These are phyloP conservation scores for Brotula barbata DNA, from an alignment of 2,797 vertebrate species.

Conservation along the genomic window DNA sequence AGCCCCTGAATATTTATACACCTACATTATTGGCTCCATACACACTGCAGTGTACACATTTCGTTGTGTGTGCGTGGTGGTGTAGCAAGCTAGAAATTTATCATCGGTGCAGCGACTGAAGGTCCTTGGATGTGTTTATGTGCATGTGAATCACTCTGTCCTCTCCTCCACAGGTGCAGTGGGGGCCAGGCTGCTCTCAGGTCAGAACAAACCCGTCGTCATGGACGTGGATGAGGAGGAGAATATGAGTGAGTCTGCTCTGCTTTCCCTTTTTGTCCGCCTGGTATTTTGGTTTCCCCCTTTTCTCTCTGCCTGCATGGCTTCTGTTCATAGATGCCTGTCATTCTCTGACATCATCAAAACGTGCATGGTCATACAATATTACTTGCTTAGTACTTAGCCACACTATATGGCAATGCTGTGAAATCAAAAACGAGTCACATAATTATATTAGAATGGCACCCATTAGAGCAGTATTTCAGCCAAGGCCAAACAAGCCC, in stretches of 20 bases:
- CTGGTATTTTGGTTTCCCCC: constrained; percentile 30
- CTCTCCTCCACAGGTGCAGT: constrained; percentile 80
- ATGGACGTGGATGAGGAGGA: constrained; percentile 96
- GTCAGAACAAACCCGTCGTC: constrained; percentile 79
- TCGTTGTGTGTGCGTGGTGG: constrained; percentile 19
- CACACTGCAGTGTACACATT: constrained; percentile 37
- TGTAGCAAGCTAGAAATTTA: constrained; percentile 33
- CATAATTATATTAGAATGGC: no score
- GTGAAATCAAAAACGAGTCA: no score
- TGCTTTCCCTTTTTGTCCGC: constrained; percentile 16
- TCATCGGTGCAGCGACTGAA: constrained; percentile 29
- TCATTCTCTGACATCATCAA: constrained; percentile 56
- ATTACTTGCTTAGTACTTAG: background rate
- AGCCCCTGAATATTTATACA: constrained; percentile 80
- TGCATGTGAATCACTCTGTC: constrained; percentile 22
- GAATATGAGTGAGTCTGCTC: constrained; percentile 93
- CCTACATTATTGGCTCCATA: constrained; percentile 61
- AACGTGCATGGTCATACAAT: no score
- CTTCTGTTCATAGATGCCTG: constrained; percentile 22
- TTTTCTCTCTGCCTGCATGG: constrained; percentile 40
- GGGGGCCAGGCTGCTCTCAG: constrained; percentile 76
- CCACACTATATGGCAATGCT: constrained; percentile 7
- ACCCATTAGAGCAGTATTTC: no score
- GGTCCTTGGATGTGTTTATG: constrained; percentile 33
- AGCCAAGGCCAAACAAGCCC: no score